phyloP scores from a whole-genome alignment of 2,888 invertebrate genomes.

The Halictus quadricinctus region DNA sequence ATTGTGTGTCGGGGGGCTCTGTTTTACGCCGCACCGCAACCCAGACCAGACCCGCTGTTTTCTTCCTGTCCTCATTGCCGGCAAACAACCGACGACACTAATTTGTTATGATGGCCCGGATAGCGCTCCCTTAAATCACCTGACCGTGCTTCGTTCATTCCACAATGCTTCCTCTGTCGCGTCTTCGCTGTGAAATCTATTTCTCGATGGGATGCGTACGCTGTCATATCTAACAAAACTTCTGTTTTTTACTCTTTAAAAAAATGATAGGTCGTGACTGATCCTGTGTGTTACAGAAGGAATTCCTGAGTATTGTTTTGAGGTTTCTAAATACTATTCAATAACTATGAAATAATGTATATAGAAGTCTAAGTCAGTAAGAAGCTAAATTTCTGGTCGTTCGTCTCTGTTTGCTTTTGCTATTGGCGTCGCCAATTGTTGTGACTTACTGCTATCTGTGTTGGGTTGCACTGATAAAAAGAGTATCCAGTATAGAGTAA shows the following conservation, averaged over 20 bases:
- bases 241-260: not conserved
- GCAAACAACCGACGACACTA: constrained; percentile 25
- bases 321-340: not conserved
- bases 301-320: not conserved
- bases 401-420: not conserved
- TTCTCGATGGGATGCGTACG: not conserved
- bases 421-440: not conserved
- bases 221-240: not conserved
- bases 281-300: not conserved
- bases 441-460: not conserved
- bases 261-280: too few species aligned
- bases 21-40: constrained; percentile 52
- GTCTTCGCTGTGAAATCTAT: not conserved
- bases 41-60: constrained; percentile 35
- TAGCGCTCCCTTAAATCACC: constrained; percentile 9
- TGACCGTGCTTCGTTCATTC: not conserved
- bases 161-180: not conserved
- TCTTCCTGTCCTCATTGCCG: constrained; percentile 21
- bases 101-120: constrained; percentile 39
- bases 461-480: not conserved
- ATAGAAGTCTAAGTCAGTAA: not conserved
- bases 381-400: not conserved
- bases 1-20: constrained; percentile 58
- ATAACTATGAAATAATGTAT: not conserved
- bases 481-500: not conserved